Evolutionary conservation across 2,888 invertebrate species (phyloP), one percentile per base, ranked within the genome.

Genomic region (Hydroisotoma schaefferi): DNA sequence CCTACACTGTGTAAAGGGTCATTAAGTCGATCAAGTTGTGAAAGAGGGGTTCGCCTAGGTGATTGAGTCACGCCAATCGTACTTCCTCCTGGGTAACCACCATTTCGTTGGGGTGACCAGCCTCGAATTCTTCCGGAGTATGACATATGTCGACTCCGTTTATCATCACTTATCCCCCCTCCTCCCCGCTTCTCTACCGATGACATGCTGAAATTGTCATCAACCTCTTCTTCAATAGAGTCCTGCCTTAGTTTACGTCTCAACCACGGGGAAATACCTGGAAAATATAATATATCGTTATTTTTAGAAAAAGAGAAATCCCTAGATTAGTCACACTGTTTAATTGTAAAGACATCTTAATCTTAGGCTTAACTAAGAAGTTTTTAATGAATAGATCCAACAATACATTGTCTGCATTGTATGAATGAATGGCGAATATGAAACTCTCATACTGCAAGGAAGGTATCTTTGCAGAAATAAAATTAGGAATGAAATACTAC

Each of bases 241-340:
- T 69, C 69, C 51, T 69, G 71, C 1, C 67, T 53, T 10, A 67
- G 59, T 47, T 69, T 69, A 22, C 71, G 47, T 33, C 71, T 52
- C 43, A 70, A 59, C 71, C 71, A 71, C 27, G 71, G 71, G 8
- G 71, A 71, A 54, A 71, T 70, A 57, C 71, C 71, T 71, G 56
- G 20, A 60, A 26, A 49, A 53, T 33, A 29, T 20, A 54, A 56
- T 26, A 33, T 33, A 33, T 33, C 15, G n/a, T n/a, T n/a, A n/a
- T n/a, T n/a, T n/a, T n/a, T n/a, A n/a, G 23, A 12, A 8, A 43
- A 8, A 43, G n/a, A 8, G 43, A 43, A 15, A 33, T 18, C 43
- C n/a, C 43, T 43, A 18, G 43, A 20, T 22, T 22, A 18, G 22
- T 43, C 22, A 20, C 43, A 43, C 22, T 20, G 22, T 43, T 22